Evolutionary conservation across 2,797 vertebrate species (phyloP), one percentile per base, ranked within the genome.

Genomic region (Crotalus adamanteus): DNA sequence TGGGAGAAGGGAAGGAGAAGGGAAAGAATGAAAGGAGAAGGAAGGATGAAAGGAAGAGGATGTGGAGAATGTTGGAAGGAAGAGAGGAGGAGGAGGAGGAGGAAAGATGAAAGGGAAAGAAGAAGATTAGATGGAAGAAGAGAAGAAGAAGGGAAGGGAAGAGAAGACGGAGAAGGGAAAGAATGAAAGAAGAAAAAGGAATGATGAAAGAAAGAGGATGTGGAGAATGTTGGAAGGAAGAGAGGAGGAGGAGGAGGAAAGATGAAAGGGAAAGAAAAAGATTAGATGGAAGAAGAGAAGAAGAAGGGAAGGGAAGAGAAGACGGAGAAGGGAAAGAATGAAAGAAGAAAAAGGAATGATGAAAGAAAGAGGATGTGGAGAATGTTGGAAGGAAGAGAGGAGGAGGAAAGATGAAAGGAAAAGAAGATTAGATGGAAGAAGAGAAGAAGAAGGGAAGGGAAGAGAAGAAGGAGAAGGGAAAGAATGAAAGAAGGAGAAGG

Each of bases 261-360:
- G 51, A 53, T 53, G 51, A 53, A 9, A 4, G 18, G 18, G 12
- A 18, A 42, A 53, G 55, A 13, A n/a, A n/a, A n/a, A 57, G 56
- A 3, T 0, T 8, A 4, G 14, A 1, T 16, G 2, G 61, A n/a
- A 53, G 31, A 31, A 28, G 55, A 13, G 51, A n/a, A 20, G 31
- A 53, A 83, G 51, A 8, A 51, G 51, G 8, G 51, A 53, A 53
- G 51, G 0, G 7, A 51, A 51, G 51, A 9, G 51, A 53, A 53
- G 51, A 9, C 2, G 20, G 20, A 47, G 3, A 20, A 31, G 69
- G 37, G 25, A 53, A 26, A 28, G 26, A 16, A 86, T 6, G 47
- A 61, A 92, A 60, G 95, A 92, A 60, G 95, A 93, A 96, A 87
- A 86, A 59, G 20, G 57, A 59, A 59, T 16, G 61, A 63, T 28